Percentiles rank a stretch among this genome's conserved stretches.
These are phyloP conservation scores for Cheumatopsyche charites DNA, from an alignment of 1,140 invertebrate species.

Conservation along the genomic window DNA sequence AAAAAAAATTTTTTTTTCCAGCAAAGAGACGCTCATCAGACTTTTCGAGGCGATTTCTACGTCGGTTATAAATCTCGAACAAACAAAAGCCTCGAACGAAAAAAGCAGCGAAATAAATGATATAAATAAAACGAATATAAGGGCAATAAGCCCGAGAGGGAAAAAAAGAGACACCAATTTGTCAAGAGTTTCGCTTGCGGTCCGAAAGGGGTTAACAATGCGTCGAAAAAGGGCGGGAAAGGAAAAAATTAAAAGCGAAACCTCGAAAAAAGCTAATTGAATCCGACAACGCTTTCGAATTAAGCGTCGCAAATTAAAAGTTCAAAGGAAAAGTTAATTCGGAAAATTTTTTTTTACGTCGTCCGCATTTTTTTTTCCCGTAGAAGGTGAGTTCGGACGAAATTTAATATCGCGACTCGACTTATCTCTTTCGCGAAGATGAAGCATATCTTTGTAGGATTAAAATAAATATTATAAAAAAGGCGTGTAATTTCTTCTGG, in stretches of 20 bases:
- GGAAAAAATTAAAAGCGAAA: background rate
- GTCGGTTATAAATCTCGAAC: conserved; percentile 11
- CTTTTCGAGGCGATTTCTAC: conserved; percentile 10
- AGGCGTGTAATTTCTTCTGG: no score
- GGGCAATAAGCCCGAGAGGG: background rate
- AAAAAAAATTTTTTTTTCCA: no score
- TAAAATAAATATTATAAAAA: no score
- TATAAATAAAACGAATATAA: conserved; percentile 2
- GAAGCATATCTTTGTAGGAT: no score
- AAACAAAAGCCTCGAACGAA: background rate
- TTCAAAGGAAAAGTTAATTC: conserved; percentile 12
- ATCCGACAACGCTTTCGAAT: background rate
- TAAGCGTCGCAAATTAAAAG: conserved; percentile 23
- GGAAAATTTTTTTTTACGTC: background rate
- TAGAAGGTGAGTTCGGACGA: no score
- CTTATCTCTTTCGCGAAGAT: no score
- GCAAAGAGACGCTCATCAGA: conserved; percentile 17
- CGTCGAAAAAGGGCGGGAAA: no score
- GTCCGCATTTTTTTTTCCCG: no score
- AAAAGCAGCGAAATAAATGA: background rate
- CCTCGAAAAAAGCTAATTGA: background rate
- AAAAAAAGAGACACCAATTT: conserved; percentile 13
- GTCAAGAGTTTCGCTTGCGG: background rate
- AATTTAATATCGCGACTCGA: no score
- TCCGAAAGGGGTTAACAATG: background rate